Percentiles rank a stretch among this genome's conserved stretches.
These are phyloP conservation scores for Himalopsyche anomala DNA, from an alignment of 2,888 invertebrate species.

Conservation along the genomic window DNA sequence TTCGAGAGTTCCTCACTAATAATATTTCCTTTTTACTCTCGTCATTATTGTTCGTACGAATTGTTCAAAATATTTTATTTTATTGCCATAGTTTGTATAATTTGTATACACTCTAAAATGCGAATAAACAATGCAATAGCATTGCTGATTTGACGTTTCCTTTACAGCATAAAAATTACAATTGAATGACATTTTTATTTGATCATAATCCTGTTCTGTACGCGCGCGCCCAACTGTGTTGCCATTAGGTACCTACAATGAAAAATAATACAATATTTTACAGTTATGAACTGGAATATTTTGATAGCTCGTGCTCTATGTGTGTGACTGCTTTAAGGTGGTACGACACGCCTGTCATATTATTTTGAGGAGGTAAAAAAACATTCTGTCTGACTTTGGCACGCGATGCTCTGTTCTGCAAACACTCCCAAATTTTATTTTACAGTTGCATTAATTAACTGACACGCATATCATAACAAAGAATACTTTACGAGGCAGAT, in stretches of 20 bases:
- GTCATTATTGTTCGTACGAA: background rate
- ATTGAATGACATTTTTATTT: slow-evolving; percentile 13
- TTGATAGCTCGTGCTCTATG: slow-evolving; percentile 10
- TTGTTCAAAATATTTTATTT: no score
- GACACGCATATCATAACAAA: slow-evolving; percentile 29
- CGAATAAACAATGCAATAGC: background rate
- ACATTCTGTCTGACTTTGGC: slow-evolving; percentile 25
- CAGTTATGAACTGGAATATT: slow-evolving; percentile 25
- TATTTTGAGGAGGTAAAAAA: slow-evolving; percentile 26
- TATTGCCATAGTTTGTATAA: background rate
- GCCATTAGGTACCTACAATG: slow-evolving; percentile 13
- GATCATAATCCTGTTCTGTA: slow-evolving; percentile 3
- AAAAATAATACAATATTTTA: slow-evolving; percentile 14
- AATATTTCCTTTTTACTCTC: no score
- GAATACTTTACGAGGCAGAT: slow-evolving; percentile 17
- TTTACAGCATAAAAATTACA: background rate
- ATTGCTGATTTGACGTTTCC: slow-evolving; percentile 11
- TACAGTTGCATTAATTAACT: slow-evolving; percentile 34
- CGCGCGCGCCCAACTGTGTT: slow-evolving; percentile 19
- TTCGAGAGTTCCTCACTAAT: no score
- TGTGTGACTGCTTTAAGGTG: slow-evolving; percentile 34
- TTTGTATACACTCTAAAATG: background rate
- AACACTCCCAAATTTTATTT: slow-evolving; percentile 30
- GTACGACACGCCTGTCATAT: slow-evolving; percentile 30
- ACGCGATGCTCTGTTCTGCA: slow-evolving; percentile 34